Base-by-base conservation (phyloP, 2,888 invertebrate species). In the Heliconius ismenius region DNA sequence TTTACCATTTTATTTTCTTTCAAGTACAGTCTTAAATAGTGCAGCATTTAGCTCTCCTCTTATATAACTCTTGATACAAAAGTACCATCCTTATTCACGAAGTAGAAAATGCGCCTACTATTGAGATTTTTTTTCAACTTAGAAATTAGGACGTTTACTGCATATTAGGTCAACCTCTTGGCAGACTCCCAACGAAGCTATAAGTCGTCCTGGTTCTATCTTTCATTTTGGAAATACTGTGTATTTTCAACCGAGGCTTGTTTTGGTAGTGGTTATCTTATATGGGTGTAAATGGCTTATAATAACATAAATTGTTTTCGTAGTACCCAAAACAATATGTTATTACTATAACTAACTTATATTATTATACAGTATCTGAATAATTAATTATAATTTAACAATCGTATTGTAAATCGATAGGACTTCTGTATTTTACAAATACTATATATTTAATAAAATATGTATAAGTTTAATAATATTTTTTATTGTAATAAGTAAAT, bases 161-260 rank as follows among this genome's bases (percentile, higher is more conserved):
- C 81, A 81, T 83, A 82, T 81, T 80, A 75, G 82, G 82, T 82
- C 83, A 82, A 79, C 75, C 64, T 74, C 76, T 76, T 83, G 83
- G 83, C 82, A 79, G 74, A 60, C 75, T 75, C 80, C 83, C 83
- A 83, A 78, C 69, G 62, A 78, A 64, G 78, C 78, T 79, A 75
- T 78, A 78, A 79, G 77, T 78, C 68, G 77, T 79, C 81, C 79
- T 78, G 81, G 81, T 77, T 79, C 63, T 80, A 79, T 81, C 79
- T 81, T 74, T 75, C 62, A 70, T 78, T 79, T 74, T 73, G 68
- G 76, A 77, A 80, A 75, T 74, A 73, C 78, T 76, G 76, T 63
- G 32, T 72, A 49, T 26, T 65, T 72, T 72, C 73, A 39, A 63
- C 76, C 70, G 54, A 72, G 68, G 67, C 65, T 75, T 77, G 77